These are phyloP conservation scores for Nemapogon koenigi DNA, from an alignment of 2,888 invertebrate species.

Conservation along the genomic window DNA sequence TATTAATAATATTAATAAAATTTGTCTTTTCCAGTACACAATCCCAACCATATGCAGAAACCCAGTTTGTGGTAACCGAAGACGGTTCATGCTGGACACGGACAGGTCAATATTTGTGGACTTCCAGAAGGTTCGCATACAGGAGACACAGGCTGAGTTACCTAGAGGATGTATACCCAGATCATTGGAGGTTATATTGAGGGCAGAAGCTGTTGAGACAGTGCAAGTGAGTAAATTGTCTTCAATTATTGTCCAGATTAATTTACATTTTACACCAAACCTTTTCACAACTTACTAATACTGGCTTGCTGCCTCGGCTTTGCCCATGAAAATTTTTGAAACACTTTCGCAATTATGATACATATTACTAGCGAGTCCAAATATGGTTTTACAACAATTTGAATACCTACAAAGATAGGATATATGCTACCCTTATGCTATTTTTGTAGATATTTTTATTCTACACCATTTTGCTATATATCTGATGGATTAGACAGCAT, in stretches of 20 bases:
- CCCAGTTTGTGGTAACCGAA: conserved; percentile 92
- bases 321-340: too few relatives aligned
- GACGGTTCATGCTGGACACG: conserved; percentile 88
- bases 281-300: too few relatives aligned
- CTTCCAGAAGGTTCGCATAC: conserved; percentile 97
- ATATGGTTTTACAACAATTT: too few relatives aligned
- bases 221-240: conserved; percentile 75
- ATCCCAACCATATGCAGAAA: conserved; percentile 96
- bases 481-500: too few relatives aligned
- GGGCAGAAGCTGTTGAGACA: conserved; percentile 95
- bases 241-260: neutral
- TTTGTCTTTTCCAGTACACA: conserved; percentile 69
- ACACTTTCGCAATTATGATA: too few relatives aligned
- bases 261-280: too few relatives aligned
- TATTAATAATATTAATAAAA: neutral
- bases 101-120: conserved; percentile 96
- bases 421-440: too few relatives aligned
- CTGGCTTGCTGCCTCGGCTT: too few relatives aligned
- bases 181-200: conserved; percentile 91
- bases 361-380: too few relatives aligned
- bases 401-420: too few relatives aligned
- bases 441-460: too few relatives aligned
- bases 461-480: too few relatives aligned
- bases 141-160: conserved; percentile 96
- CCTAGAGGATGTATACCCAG: conserved; percentile 97